Percentiles rank a stretch among this genome's conserved stretches.
These are phyloP conservation scores for Noctua janthina DNA, from an alignment of 2,888 invertebrate species.

Conservation along the genomic window DNA sequence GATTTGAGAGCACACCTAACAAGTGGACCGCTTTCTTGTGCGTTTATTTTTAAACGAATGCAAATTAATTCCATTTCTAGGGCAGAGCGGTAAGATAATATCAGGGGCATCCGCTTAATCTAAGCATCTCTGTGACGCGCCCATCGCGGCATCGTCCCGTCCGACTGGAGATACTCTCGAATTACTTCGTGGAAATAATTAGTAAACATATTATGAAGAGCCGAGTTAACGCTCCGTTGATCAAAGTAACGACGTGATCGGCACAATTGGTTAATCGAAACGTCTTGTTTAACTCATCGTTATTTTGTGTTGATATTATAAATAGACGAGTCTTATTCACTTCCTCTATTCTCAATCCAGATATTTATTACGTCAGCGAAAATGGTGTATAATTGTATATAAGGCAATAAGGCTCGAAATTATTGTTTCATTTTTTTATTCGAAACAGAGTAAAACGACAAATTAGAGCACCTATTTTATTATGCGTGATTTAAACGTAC, in stretches of 20 bases:
- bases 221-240: slow-evolving; percentile 70
- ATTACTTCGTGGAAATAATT: slow-evolving; percentile 77
- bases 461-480: not conserved
- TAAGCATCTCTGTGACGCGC: slow-evolving; percentile 77
- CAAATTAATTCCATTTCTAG: slow-evolving; percentile 83
- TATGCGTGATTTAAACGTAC: not conserved
- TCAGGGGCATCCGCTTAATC: slow-evolving; percentile 77
- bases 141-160: slow-evolving; percentile 63
- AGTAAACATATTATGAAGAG: slow-evolving; percentile 73
- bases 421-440: not conserved
- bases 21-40: slow-evolving; percentile 72
- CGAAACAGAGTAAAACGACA: too few relatives aligned
- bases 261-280: slow-evolving; percentile 70
- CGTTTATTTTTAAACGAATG: slow-evolving; percentile 77
- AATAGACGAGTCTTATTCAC: slow-evolving; percentile 46
- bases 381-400: slow-evolving; percentile 9
- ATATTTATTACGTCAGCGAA: slow-evolving; percentile 37
- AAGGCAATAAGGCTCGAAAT: not conserved
- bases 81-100: slow-evolving; percentile 80
- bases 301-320: slow-evolving; percentile 64
- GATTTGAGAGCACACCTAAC: slow-evolving; percentile 72
- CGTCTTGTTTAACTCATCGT: slow-evolving; percentile 67
- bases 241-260: slow-evolving; percentile 69
- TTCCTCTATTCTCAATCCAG: slow-evolving; percentile 31
- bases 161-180: slow-evolving; percentile 70